phyloP scores from a whole-genome alignment of 2,888 invertebrate species.

The Limnephilus auricula region DNA sequence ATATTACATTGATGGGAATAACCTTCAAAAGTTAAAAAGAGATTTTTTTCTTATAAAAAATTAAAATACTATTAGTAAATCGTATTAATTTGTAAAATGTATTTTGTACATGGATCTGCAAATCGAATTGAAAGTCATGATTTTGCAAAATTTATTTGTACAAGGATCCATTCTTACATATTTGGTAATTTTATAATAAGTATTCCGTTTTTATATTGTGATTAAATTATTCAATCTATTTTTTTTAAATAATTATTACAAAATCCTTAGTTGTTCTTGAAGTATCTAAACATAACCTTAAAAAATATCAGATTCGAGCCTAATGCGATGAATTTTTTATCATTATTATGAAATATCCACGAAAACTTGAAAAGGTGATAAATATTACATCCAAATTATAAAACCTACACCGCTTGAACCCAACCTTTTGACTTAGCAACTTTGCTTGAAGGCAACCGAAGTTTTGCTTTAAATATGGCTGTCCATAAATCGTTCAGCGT shows the following conservation, averaged over 20 bases:
- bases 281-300: neutral
- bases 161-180: too few species aligned
- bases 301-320: neutral
- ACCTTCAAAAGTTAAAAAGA: too few species aligned
- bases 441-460: neutral
- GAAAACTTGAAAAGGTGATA: neutral
- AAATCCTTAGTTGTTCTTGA: neutral
- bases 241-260: neutral
- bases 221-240: too few species aligned
- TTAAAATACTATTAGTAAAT: too few species aligned
- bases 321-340: neutral
- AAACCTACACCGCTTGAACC: neutral
- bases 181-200: too few species aligned
- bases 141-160: too few species aligned
- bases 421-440: neutral
- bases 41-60: too few species aligned
- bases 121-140: too few species aligned
- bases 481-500: conserved; percentile 48
- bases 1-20: too few species aligned
- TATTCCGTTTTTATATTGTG: too few species aligned
- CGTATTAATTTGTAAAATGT: too few species aligned
- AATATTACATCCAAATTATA: neutral
- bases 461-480: conserved; percentile 8
- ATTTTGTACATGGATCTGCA: too few species aligned
- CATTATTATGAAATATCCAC: neutral